These are phyloP conservation scores for Heterocephalus glaber DNA, from an alignment of 2,113 vertebrate species.

Conservation along the genomic window DNA sequence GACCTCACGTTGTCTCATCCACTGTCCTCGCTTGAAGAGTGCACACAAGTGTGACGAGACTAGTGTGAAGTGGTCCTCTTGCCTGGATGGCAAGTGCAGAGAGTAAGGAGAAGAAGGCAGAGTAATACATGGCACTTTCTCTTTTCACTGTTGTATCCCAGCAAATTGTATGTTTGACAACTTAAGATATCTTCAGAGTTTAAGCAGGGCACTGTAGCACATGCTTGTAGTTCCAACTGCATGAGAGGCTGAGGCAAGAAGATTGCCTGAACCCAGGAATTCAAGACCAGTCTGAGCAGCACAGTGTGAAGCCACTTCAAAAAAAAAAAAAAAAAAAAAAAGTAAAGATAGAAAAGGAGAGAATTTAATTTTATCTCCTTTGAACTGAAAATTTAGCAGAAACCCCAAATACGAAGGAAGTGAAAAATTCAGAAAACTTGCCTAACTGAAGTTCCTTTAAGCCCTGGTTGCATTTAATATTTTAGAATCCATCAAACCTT, in stretches of 20 bases:
- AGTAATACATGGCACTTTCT: background rate
- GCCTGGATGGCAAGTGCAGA: background rate
- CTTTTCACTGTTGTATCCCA: background rate
- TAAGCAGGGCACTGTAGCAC: background rate
- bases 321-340: background rate
- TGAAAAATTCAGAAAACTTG: background rate
- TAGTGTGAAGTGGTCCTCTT: background rate
- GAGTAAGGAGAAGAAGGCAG: background rate
- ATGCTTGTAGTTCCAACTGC: too few relatives aligned
- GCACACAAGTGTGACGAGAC: background rate
- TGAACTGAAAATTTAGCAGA: background rate
- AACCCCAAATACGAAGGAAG: background rate
- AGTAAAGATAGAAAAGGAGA: background rate
- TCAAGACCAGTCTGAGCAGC: background rate
- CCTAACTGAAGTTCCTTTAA: background rate
- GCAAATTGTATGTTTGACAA: background rate
- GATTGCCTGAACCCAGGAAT: background rate
- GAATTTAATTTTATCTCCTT: background rate
- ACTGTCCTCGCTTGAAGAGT: background rate
- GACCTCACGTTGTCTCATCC: background rate
- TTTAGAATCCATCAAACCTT: background rate
- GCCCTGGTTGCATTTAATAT: background rate
- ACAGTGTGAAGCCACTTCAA: background rate
- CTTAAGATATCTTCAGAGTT: background rate
- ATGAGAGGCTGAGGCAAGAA: background rate